Base-by-base conservation (phyloP, 1,140 invertebrate species). In the Hyphantria cunea region DNA sequence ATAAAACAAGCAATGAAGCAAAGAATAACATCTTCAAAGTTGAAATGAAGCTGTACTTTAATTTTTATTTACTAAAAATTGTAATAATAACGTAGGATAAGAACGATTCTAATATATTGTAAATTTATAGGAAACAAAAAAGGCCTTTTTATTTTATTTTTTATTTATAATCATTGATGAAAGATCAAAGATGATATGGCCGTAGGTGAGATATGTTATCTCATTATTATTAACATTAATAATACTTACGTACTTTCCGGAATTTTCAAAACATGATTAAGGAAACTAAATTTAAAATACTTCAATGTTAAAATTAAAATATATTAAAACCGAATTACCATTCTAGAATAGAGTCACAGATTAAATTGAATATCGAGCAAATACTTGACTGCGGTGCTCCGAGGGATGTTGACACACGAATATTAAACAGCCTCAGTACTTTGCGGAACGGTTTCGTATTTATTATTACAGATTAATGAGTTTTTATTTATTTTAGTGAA, bases 291-390 rank as follows among this genome's bases (percentile, higher is more conserved):
- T n/a, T n/a, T n/a, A 37, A 37, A 11, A 37, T 37, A 2, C n/a
- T n/a, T n/a, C n/a, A n/a, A n/a, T n/a, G n/a, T n/a, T 37, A 8
- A 37, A 10, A 10, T 37, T 37, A 10, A 37, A 37, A 37, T n/a
- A 41, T 34, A 39, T n/a, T 39, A 39, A n/a, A n/a, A n/a, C n/a
- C n/a, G n/a, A 44, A n/a, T 7, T n/a, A 3, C 0, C 41, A 3
- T 44, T 44, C 0, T n/a, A 44, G 41, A 44, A 44, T 44, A 44
- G 11, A 44, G 41, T 2, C 41, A 13, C 41, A n/a, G 41, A 44
- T 44, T 12, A 44, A 44, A 44, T 44, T 44, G 41, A 44, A 44
- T 44, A 13, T 44, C 41, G 41, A 12, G 10, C 8, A 37, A 37
- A 37, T 44, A n/a, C 6, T 44, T 13, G 6, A 7, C 6, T 44